Base-by-base conservation (phyloP, 1,140 invertebrate genomes). In the Drosophila nasuta region DNA sequence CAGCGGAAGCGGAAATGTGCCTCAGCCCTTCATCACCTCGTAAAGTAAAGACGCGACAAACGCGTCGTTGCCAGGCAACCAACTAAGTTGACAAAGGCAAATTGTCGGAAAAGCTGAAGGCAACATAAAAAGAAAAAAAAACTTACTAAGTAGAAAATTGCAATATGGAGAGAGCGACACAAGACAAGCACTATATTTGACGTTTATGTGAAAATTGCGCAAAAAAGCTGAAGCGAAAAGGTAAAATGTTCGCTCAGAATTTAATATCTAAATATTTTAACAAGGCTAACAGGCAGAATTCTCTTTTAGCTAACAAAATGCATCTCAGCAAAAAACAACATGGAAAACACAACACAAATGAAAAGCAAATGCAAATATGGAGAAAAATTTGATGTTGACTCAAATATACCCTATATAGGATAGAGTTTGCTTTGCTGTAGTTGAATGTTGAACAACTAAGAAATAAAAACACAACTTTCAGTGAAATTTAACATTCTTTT, bases 241-340 rank as follows among this genome's bases (percentile, higher is more conserved):
- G 35, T 48, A 43, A 43, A 65, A 25, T 0, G 46, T 13, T 7
- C 13, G 41, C 17, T 28, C 8, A 70, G 65, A 80, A 82, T 82
- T 68, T 80, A 82, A 80, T 89, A 86, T 63, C 43, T 38, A 82
- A 78, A 85, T 85, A 76, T 82, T 80, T 74, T 59, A 59, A 48
- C 58, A 72, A 33, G 48, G 30, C 46, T 73, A 46, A 70, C 64
- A 75, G 65, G 33, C 3, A 15, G 20, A 33, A 13, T 15, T 62
- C 49, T 33, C 25, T 38, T 10, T 13, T 51, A 17, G 43, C 20
- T 38, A 20, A 56, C 49, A 72, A 72, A 73, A 63, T 63, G 59
- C 73, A 65, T 15, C 28, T 48, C 62, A 1, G 35, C 35, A 73
- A 60, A 59, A 72, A 38, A 30, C 35, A 58, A 15, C 13, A 46